Evolutionary conservation across 1,140 invertebrate species (phyloP).

Genomic region (Ips nitidus): DNA sequence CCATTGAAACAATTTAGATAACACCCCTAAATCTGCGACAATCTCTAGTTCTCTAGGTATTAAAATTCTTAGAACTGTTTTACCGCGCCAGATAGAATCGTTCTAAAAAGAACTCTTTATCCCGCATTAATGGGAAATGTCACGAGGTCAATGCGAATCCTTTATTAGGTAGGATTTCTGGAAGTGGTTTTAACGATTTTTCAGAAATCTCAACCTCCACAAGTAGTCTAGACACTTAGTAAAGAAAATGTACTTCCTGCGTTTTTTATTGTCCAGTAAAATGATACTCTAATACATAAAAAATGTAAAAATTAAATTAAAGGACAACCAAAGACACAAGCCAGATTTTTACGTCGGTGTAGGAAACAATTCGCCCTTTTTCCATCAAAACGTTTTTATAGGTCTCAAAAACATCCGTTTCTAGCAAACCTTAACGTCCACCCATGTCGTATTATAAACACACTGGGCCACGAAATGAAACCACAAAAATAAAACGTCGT

Average conservation of each 20-base stretch:
- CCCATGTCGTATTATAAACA: constrained; percentile 20
- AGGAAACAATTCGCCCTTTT: constrained; percentile 8
- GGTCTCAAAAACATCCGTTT: constrained; percentile 15
- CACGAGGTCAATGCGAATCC: constrained; percentile 2
- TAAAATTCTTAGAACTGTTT: constrained; percentile 1
- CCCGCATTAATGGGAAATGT: neutral
- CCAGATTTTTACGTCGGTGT: neutral
- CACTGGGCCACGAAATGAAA: constrained; percentile 15
- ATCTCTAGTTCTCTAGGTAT: neutral
- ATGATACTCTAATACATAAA: too few species aligned
- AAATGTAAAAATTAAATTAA: neutral
- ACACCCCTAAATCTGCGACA: neutral
- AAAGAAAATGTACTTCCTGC: too few species aligned
- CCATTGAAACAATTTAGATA: neutral
- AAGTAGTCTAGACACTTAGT: too few species aligned
- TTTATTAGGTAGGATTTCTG: neutral
- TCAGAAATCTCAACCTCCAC: too few species aligned
- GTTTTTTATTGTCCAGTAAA: too few species aligned
- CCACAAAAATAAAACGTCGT: constrained; percentile 20
- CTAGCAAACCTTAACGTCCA: constrained; percentile 8
- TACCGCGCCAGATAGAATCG: constrained; percentile 1
- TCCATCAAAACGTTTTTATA: constrained; percentile 1
- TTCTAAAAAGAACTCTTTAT: constrained; percentile 1
- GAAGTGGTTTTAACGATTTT: neutral
- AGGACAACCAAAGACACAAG: neutral